Conservation (phyloP, 2,888 invertebrate species). For the Falcaria lacertinaria region DNA sequence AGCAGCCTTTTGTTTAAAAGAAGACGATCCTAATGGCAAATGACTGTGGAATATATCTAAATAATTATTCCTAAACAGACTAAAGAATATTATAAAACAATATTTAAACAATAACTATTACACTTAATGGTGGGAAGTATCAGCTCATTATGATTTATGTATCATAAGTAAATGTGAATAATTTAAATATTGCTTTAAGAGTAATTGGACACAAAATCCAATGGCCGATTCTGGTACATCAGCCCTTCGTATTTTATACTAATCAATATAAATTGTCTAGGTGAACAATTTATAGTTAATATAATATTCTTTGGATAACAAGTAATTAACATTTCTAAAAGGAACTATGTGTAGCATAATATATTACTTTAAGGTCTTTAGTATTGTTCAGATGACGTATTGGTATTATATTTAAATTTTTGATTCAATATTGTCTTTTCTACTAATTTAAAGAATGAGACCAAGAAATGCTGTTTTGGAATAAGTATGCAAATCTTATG, state of each 20-base stretch:
- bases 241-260: constrained; percentile 52
- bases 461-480: constrained; percentile 69
- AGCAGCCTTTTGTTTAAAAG: constrained; percentile 75
- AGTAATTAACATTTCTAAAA: constrained; percentile 74
- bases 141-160: constrained; percentile 56
- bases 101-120: constrained; percentile 70
- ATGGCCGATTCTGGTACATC: constrained; percentile 25
- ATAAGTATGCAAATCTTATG: constrained; percentile 62
- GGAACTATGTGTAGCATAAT: constrained; percentile 68
- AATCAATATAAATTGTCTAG: constrained; percentile 56
- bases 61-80: constrained; percentile 54
- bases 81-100: constrained; percentile 69
- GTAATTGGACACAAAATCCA: constrained; percentile 48
- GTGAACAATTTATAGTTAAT: constrained; percentile 64
- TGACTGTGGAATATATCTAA: constrained; percentile 78
- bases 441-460: constrained; percentile 41
- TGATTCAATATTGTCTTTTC: constrained; percentile 28
- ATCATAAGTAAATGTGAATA: constrained; percentile 53
- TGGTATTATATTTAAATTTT: constrained; percentile 26
- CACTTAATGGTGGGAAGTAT: constrained; percentile 69
- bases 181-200: constrained; percentile 72
- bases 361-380: constrained; percentile 30
- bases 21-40: constrained; percentile 61
- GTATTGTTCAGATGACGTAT: constrained; percentile 34
- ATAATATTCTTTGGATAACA: constrained; percentile 77